These are phyloP conservation scores for Lucilia cuprina DNA, from an alignment of 1,140 invertebrate genomes.

Conservation along the genomic window DNA sequence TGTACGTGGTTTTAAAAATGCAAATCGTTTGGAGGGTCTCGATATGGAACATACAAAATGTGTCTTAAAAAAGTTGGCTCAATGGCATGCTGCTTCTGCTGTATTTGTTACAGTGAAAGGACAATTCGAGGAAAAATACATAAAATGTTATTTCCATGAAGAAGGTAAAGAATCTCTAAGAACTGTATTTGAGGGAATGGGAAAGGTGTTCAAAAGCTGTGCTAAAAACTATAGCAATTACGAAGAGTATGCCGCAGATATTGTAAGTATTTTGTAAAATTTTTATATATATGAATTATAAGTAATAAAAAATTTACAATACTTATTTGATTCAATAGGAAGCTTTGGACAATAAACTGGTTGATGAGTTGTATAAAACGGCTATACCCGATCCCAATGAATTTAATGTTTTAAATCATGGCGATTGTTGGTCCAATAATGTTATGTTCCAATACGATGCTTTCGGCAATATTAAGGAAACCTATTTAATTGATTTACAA, in stretches of 20 bases:
- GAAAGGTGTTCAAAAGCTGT: background rate
- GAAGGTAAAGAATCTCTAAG: background rate
- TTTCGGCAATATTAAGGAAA: conserved; percentile 62
- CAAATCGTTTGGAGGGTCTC: conserved; percentile 64
- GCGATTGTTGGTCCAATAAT: conserved; percentile 71
- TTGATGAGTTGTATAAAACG: conserved; percentile 41
- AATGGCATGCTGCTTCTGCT: conserved; percentile 64
- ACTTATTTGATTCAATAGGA: conserved; percentile 13
- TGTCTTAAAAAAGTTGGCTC: conserved; percentile 65
- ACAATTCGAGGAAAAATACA: conserved; percentile 19
- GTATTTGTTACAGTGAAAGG: conserved; percentile 41
- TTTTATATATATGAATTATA: background rate
- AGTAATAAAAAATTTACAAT: too few species aligned
- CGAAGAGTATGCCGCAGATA: conserved; percentile 1
- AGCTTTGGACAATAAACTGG: conserved; percentile 8
- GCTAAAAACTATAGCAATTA: background rate
- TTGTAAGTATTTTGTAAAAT: conserved; percentile 29
- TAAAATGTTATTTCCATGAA: conserved; percentile 9
- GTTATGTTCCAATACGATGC: conserved; percentile 68
- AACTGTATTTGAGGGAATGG: background rate
- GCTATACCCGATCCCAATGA: conserved; percentile 56
- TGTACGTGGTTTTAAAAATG: conserved; percentile 64
- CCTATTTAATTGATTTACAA: conserved; percentile 58
- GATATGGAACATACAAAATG: conserved; percentile 62
- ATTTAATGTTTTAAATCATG: conserved; percentile 69